Percentiles rank a stretch among this genome's conserved stretches.
phyloP scores from a whole-genome alignment of 2,888 invertebrate genomes.

The Formica aserva region DNA sequence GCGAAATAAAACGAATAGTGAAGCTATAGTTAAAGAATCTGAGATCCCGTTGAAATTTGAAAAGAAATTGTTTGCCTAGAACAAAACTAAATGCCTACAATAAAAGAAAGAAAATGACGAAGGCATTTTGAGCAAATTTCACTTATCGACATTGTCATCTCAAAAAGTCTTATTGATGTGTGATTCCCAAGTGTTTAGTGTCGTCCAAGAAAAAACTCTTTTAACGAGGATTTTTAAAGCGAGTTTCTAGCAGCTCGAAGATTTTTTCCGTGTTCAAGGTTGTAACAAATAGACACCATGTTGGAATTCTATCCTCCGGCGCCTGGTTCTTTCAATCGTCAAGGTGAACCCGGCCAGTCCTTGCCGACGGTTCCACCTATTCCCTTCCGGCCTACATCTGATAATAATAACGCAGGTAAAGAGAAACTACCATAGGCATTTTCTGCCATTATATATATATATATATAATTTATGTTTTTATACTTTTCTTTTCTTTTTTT shows the following conservation, averaged over 20 bases:
- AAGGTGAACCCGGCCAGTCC: conserved; percentile 72
- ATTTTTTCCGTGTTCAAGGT: conserved; percentile 22
- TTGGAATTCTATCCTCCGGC: conserved; percentile 89
- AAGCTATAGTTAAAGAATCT: background rate
- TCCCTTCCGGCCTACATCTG: conserved; percentile 77
- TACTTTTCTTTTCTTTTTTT: background rate
- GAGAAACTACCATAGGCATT: background rate
- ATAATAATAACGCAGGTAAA: conserved; percentile 81
- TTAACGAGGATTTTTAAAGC: background rate
- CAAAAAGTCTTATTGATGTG: conserved; percentile 19
- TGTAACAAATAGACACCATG: conserved; percentile 84
- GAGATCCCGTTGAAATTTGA: background rate
- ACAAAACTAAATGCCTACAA: background rate
- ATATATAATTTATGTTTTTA: background rate
- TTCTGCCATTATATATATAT: background rate
- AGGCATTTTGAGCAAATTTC: background rate
- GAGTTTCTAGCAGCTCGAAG: background rate
- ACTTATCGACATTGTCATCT: background rate
- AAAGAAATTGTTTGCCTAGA: background rate
- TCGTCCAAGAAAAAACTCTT: background rate
- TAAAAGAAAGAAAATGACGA: background rate
- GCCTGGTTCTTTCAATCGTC: conserved; percentile 75
- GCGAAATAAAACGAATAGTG: background rate
- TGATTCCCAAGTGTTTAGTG: conserved; percentile 35
- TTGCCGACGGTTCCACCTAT: conserved; percentile 75